Evolutionary conservation across 2,113 vertebrate species (phyloP), one percentile per base, ranked within the genome.

Genomic region (Protobothrops flavoviridis): DNA sequence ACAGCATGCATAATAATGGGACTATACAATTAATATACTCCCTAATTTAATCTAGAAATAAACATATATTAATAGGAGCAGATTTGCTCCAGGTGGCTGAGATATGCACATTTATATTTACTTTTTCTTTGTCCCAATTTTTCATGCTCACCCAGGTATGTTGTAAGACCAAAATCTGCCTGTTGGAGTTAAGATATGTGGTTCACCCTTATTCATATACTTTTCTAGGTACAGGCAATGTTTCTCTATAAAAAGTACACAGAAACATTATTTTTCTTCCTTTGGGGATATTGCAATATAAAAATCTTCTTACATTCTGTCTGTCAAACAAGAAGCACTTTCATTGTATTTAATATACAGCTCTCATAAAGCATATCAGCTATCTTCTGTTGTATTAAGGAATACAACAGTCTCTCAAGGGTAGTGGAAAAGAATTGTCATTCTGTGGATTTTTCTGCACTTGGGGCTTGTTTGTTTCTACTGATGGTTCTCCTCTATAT

Each of bases 401-500:
- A 94, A 94, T 93, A 48, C 85, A 94, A 95, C 94, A 95, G 95
- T 96, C 95, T 96, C 90, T 95, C 96, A 61, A 94, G 55, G 74
- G 94, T 89, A 91, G 81, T 69, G 91, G 57, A 88, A 95, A 96
- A 94, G 6, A 93, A 87, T 96, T 92, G 91, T 94, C 91, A 96
- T 96, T 96, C 94, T 93, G 93, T 96, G 93, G 94, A 74, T 89
- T 59, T 86, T 94, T 95, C 59, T 81, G 59, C 86, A 90, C 94
- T 95, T 94, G 96, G 96, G 92, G 95, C 96, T 97, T 97, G 96
- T 97, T 98, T 98, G 97, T 97, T 97, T 95, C 96, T 97, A 92
- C 96, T 97, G 97, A 97, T 97, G 95, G 95, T 96, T 96, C 96
- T 97, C 95, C 95, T 97, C 96, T 98, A 97, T 96, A 97, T 97